Base-by-base conservation (phyloP, 2,888 invertebrate species). In the Drosophila atripex region DNA sequence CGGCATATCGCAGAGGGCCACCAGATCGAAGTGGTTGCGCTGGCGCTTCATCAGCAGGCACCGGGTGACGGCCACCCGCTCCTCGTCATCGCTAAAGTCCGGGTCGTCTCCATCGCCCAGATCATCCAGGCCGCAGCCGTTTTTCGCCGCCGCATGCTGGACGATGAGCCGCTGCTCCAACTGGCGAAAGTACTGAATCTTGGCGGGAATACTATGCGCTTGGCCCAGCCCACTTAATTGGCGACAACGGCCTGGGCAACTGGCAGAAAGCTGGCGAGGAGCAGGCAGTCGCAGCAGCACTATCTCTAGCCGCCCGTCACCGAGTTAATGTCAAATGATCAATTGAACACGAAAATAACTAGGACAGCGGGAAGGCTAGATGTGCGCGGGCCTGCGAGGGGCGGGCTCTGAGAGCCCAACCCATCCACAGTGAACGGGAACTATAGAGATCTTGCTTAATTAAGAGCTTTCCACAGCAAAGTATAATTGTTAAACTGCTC, bases 141-240 rank as follows among this genome's bases (percentile, higher is more conserved):
- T 65, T 46, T 63, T 55, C 39, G 60, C 35, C 74, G 69, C 57
- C 63, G 75, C 88, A 78, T 86, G 45, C 35, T 63, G 75, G 51
- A 78, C 61, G 38, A 77, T 63, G 43, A 64, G 71, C 65, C 72
- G 66, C 16, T 77, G 76, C 58, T 89, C 90, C 74, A 89, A 84
- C 77, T 86, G 76, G 18, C 73, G 84, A 80, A 89, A 87, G 86
- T 76, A 89, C 86, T 89, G 83, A 86, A 90, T 89, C 77, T 89
- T 90, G 90, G 72, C 53, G 64, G 61, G n/a, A 38, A 41, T 46
- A 53, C 53, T 61, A 73, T 63, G 63, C 73, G 57, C 57, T 64
- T 72, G 60, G 54, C 66, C 60, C 71, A 63, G 57, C 60, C 65
- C 60, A 66, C 83, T 70, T 65, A 80, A 86, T 80, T 86, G 80